Evolutionary conservation across 2,888 invertebrate species (phyloP), one percentile per base, ranked within the genome.

Genomic region (Agrotis ipsilon): DNA sequence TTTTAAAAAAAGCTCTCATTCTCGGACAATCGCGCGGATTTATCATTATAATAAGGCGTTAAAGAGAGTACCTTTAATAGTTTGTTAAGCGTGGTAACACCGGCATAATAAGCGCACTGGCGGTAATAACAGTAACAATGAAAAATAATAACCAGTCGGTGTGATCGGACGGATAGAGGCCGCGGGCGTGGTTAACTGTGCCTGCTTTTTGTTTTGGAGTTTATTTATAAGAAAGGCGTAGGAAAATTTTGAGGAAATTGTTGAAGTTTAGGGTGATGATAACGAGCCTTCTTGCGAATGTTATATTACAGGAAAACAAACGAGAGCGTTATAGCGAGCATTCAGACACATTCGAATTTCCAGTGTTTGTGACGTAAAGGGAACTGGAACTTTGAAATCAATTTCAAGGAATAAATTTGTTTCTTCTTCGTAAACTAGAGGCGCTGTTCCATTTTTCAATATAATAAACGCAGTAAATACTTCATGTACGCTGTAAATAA

Each of bases 1-100:
- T 72, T 75, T 79, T n/a, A 43, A 81, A 83, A 81, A 80, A 75
- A 82, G 76, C 76, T 62, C 67, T 65, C 63, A 54, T 61, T 66
- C 78, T 82, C 83, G 86, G 85, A 86, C 90, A 91, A 93, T 92
- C 91, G 85, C 74, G 60, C 63, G 82, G 85, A 89, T 91, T 92
- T 92, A 93, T 94, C 93, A 90, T 85, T 91, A 92, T 92, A 92
- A 92, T 91, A 91, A 92, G 90, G 91, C 90, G 90, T 91, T 90
- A 91, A 91, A 91, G 90, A 88, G 85, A 88, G 89, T 86, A 88
- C 90, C 88, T 92, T 93, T 96, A 95, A 96, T 95, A 95, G 95
- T 96, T 96, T 94, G 93, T 93, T 95, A 95, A 96, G 92, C 91
- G 93, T 85, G 85, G 87, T 93, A 93, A 93, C 89, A 91, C 84